phyloP scores from a whole-genome alignment of 2,113 vertebrate species.

The Maccullochella peelii region DNA sequence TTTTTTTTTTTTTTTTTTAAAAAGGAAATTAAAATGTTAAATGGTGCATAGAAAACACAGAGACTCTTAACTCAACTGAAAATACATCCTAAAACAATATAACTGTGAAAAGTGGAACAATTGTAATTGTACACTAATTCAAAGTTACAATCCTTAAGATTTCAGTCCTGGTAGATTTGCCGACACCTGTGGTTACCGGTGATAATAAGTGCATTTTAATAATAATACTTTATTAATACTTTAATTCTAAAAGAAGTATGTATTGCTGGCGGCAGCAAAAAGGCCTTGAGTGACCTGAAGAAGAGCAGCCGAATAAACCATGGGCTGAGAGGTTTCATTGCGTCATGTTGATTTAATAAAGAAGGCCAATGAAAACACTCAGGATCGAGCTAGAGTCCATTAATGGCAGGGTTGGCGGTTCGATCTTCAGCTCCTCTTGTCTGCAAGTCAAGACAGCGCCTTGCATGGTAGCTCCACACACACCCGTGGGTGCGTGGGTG shows the following conservation, averaged over 20 bases:
- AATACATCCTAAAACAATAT: neutral
- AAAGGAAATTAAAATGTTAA: conserved; percentile 23
- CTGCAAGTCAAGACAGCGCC: neutral
- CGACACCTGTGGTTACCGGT: neutral
- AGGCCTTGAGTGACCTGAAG: neutral
- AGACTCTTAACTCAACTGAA: neutral
- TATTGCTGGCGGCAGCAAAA: too few relatives aligned
- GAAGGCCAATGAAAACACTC: neutral
- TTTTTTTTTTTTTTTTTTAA: neutral
- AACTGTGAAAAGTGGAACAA: neutral
- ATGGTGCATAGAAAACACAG: conserved; percentile 1
- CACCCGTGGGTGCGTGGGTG: neutral
- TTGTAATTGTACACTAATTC: neutral
- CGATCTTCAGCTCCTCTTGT: neutral
- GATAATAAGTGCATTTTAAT: neutral
- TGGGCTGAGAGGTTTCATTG: neutral
- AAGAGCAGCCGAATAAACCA: neutral
- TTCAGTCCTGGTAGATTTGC: too few relatives aligned
- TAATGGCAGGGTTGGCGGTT: neutral
- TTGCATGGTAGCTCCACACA: neutral
- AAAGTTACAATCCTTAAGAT: neutral
- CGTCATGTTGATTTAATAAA: neutral
- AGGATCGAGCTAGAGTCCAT: neutral
- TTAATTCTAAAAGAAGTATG: neutral
- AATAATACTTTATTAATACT: neutral